Conservation (phyloP, 2,888 invertebrate species). For the Cryptocephalus moraei region DNA sequence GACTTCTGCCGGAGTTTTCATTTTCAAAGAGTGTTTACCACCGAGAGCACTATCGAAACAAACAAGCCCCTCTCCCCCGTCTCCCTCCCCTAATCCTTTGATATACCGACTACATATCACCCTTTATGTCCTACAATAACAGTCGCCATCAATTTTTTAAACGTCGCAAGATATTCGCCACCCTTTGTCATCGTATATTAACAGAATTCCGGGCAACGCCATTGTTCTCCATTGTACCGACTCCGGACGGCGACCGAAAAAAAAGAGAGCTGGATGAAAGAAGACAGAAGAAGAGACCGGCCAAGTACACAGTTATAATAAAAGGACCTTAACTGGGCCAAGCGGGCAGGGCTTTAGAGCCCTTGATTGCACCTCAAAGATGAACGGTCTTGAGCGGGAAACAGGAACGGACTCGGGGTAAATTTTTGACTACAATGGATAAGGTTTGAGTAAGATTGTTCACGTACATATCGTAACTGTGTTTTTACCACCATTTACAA, state of each 20-base stretch:
- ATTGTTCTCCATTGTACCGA: background rate
- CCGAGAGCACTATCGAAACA: too few species aligned
- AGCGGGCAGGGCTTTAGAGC: constrained; percentile 13
- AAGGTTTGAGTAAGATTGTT: too few species aligned
- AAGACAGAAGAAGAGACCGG: constrained; percentile 2
- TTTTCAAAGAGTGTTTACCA: too few species aligned
- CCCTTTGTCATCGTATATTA: background rate
- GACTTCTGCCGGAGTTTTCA: too few species aligned
- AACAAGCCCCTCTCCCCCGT: too few species aligned
- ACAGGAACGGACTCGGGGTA: background rate
- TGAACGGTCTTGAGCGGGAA: constrained; percentile 8
- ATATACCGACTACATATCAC: too few species aligned
- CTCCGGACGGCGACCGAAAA: background rate
- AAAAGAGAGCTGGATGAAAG: background rate
- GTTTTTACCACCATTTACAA: too few species aligned
- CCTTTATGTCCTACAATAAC: too few species aligned
- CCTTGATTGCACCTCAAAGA: constrained; percentile 23
- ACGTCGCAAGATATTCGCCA: too few species aligned
- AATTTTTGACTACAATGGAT: background rate
- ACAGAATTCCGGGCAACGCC: background rate
- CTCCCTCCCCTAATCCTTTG: too few species aligned
- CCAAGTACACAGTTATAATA: constrained; percentile 18
- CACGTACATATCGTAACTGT: too few species aligned
- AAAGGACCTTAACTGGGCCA: constrained; percentile 15
- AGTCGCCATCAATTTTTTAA: too few species aligned